Conservation (phyloP, 2,797 vertebrate genomes). For the Neostethus bicornis region DNA sequence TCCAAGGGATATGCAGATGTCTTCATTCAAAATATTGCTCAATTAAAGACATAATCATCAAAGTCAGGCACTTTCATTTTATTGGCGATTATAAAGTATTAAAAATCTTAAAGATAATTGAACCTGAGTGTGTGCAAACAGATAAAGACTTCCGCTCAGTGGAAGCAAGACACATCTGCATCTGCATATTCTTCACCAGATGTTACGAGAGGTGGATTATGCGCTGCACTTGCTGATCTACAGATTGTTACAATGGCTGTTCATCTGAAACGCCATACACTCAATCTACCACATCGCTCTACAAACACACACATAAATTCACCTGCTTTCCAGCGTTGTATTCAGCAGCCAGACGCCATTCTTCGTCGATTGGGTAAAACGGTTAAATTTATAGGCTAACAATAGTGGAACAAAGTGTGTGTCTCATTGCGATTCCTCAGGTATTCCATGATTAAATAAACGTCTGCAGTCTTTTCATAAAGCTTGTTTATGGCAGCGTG, state of each 20-base stretch:
- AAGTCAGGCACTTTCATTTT: too few relatives aligned
- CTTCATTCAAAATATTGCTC: too few relatives aligned
- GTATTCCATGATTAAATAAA: constrained; percentile 89
- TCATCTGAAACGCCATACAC: constrained; percentile 48
- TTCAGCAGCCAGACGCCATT: constrained; percentile 51
- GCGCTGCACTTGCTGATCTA: constrained; percentile 50
- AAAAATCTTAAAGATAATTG: too few relatives aligned
- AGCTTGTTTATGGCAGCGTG: constrained; percentile 83
- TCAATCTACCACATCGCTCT: constrained; percentile 34
- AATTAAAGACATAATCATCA: too few relatives aligned
- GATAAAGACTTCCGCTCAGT: not conserved
- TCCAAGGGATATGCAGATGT: constrained; percentile 2
- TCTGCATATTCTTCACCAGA: constrained; percentile 28
- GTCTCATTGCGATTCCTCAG: constrained; percentile 77
- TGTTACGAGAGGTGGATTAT: constrained; percentile 35
- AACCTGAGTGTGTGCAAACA: too few relatives aligned
- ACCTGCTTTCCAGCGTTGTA: constrained; percentile 62
- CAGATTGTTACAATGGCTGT: constrained; percentile 48
- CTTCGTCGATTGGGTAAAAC: constrained; percentile 67
- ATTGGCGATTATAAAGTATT: too few relatives aligned
- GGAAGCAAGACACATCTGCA: constrained; percentile 39
- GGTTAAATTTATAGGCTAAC: constrained; percentile 78
- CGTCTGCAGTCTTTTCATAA: constrained; percentile 88
- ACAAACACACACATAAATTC: constrained; percentile 71
- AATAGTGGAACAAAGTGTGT: constrained; percentile 77